These are phyloP conservation scores for Tetropium fuscum DNA, from an alignment of 2,888 invertebrate genomes.

Conservation along the genomic window DNA sequence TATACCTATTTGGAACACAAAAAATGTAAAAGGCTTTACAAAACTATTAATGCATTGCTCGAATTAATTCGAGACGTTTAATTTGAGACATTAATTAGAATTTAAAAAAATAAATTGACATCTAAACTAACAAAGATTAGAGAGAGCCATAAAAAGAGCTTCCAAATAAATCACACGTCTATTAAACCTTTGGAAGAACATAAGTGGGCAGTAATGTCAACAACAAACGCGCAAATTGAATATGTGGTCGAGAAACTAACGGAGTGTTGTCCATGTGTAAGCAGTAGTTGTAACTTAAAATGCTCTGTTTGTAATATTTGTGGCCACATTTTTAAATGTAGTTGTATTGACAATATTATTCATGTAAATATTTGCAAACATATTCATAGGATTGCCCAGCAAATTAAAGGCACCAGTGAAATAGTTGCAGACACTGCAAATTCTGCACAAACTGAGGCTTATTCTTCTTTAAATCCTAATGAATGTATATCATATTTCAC, in stretches of 20 bases:
- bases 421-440: neutral
- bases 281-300: neutral
- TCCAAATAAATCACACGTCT: neutral
- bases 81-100: neutral
- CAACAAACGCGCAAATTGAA: neutral
- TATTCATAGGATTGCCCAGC: neutral
- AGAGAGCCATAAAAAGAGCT: neutral
- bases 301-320: neutral
- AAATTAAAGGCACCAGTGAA: neutral
- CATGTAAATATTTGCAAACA: neutral
- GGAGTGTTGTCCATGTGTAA: neutral
- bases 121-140: neutral
- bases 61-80: neutral
- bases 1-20: neutral
- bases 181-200: neutral
- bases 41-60: neutral
- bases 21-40: neutral
- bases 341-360: too few species aligned
- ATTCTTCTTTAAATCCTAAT: neutral
- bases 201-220: neutral
- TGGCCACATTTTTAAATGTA: neutral
- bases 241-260: neutral
- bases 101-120: neutral
- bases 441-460: neutral
- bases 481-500: neutral